Evolutionary conservation across 2,113 vertebrate genomes (phyloP).

Genomic region (Candoia aspera): DNA sequence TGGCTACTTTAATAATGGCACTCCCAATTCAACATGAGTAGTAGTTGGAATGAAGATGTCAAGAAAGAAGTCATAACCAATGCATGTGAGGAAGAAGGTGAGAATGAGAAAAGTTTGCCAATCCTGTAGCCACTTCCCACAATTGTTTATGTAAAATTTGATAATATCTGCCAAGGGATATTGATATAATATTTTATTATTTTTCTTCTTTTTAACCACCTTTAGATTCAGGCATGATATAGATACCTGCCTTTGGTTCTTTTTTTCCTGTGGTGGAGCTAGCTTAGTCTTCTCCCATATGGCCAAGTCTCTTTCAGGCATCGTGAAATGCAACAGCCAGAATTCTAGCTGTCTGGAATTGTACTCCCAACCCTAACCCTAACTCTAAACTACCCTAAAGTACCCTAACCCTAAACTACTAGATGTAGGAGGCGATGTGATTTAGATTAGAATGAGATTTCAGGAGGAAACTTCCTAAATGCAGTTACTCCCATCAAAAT

Average conservation of each 20-base stretch:
- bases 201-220: not conserved
- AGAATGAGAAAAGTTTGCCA: not conserved
- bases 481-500: not conserved
- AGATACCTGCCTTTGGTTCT: not conserved
- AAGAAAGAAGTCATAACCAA: not conserved
- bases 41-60: not conserved
- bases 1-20: not conserved
- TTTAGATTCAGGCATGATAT: not conserved
- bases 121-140: not conserved
- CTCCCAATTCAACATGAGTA: not conserved
- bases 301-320: not conserved
- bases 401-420: not conserved
- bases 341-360: not conserved
- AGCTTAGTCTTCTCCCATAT: not conserved
- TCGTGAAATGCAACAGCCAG: not conserved
- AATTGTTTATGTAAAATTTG: not conserved
- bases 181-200: not conserved
- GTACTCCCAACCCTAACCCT: not conserved
- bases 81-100: not conserved
- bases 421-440: not conserved
- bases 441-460: not conserved
- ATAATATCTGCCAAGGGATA: not conserved
- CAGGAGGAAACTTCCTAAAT: not conserved
- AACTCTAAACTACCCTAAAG: not conserved
- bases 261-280: not conserved